Percentiles rank a stretch among this genome's conserved stretches.
These are phyloP conservation scores for Caprella mutica DNA, from an alignment of 2,888 invertebrate species.

Conservation along the genomic window DNA sequence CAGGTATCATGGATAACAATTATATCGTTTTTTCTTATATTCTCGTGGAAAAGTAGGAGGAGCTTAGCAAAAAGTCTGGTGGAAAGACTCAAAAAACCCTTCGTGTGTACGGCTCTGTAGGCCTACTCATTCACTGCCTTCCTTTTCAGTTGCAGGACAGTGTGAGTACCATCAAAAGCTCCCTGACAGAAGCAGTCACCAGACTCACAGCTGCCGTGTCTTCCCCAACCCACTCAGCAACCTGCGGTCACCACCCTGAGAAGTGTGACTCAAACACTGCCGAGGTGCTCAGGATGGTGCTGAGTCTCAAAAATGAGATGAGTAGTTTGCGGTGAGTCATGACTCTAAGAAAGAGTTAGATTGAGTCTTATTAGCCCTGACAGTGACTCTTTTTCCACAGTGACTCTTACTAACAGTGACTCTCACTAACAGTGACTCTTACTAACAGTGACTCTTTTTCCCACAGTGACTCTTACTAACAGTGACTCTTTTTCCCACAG, in stretches of 20 bases:
- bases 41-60: too few relatives aligned
- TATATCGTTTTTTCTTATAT: too few relatives aligned
- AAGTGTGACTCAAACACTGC: constrained; percentile 38
- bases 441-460: background rate
- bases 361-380: background rate
- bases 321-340: constrained; percentile 33
- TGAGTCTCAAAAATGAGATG: constrained; percentile 36
- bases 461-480: background rate
- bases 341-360: background rate
- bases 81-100: too few relatives aligned
- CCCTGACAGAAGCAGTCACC: constrained; percentile 38
- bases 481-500: constrained; percentile 15
- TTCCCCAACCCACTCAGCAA: background rate
- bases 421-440: background rate
- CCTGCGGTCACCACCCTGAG: constrained; percentile 25
- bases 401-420: background rate
- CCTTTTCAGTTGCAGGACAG: constrained; percentile 37
- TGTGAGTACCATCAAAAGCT: constrained; percentile 39
- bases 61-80: too few relatives aligned
- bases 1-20: too few relatives aligned
- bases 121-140: too few relatives aligned
- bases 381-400: background rate
- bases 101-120: too few relatives aligned
- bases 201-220: constrained; percentile 35
- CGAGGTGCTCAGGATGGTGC: constrained; percentile 38